These are phyloP conservation scores for Corella eumyota DNA, from an alignment of 23 tunicate species.

Conservation along the genomic window DNA sequence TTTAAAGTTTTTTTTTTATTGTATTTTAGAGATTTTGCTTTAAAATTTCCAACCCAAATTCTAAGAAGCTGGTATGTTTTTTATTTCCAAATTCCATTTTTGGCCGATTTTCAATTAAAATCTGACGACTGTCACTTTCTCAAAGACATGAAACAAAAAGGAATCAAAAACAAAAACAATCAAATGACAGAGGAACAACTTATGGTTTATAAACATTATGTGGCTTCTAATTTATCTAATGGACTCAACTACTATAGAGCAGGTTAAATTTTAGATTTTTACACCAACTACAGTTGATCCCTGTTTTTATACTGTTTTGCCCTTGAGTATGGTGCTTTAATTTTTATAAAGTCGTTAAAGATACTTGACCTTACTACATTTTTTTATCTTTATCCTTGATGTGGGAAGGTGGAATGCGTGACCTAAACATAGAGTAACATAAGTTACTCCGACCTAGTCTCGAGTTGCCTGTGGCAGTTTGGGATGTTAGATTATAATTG, in stretches of 20 bases:
- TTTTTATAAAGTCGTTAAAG: too few species aligned
- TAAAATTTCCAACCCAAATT: conserved; percentile 28
- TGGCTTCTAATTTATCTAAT: not conserved
- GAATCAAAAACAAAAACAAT: conserved; percentile 22
- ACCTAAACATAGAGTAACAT: too few species aligned
- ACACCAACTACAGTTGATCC: too few species aligned
- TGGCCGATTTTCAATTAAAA: conserved; percentile 31
- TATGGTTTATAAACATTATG: conserved; percentile 41
- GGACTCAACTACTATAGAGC: conserved; percentile 85
- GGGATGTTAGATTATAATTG: too few species aligned
- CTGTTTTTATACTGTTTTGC: too few species aligned
- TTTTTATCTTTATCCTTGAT: too few species aligned
- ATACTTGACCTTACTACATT: too few species aligned
- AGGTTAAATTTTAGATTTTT: too few species aligned
- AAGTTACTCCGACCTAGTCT: too few species aligned
- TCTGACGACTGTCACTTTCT: not conserved
- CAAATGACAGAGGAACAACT: conserved; percentile 23
- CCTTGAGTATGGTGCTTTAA: too few species aligned
- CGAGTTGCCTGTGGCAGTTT: too few species aligned
- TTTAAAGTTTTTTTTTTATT: not conserved
- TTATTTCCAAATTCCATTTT: conserved; percentile 55
- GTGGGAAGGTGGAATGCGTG: too few species aligned
- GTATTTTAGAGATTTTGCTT: not conserved
- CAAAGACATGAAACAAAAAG: conserved; percentile 1
- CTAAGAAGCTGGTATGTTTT: conserved; percentile 61